Evolutionary conservation across 2,888 invertebrate species (phyloP).

Genomic region (Sialis fuliginosa): DNA sequence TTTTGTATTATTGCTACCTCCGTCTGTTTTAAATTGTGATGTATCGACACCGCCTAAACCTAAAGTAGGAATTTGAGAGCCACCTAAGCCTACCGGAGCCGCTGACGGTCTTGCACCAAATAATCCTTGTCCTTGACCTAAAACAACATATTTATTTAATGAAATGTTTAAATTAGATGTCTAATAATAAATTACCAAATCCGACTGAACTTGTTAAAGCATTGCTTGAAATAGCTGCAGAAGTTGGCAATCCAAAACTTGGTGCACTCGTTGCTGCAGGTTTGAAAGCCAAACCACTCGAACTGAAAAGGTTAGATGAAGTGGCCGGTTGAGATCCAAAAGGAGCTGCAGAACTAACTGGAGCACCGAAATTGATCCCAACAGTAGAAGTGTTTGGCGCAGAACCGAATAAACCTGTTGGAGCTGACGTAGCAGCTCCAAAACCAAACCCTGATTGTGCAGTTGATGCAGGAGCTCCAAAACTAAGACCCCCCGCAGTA

Average conservation of each 20-base stretch:
- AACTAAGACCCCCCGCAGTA: conserved; percentile 21
- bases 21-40: conserved; percentile 20
- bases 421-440: conserved; percentile 9
- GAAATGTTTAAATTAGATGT: too few species aligned
- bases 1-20: conserved; percentile 5
- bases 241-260: conserved; percentile 4
- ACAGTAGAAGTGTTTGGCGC: not conserved
- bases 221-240: conserved; percentile 1
- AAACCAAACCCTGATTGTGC: conserved; percentile 8
- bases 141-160: too few species aligned
- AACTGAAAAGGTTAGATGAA: too few species aligned
- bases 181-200: too few species aligned
- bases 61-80: conserved; percentile 14
- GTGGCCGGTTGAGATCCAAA: too few species aligned
- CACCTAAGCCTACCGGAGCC: conserved; percentile 15
- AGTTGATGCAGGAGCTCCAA: conserved; percentile 16
- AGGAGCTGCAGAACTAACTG: not conserved
- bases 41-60: conserved; percentile 54
- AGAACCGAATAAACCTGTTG: not conserved
- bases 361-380: not conserved
- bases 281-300: too few species aligned
- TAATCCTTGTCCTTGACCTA: not conserved
- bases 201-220: not conserved
- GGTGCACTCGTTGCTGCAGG: not conserved
- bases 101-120: conserved; percentile 11